phyloP scores from a whole-genome alignment of 2,888 invertebrate species.

The Saturnia japonica region DNA sequence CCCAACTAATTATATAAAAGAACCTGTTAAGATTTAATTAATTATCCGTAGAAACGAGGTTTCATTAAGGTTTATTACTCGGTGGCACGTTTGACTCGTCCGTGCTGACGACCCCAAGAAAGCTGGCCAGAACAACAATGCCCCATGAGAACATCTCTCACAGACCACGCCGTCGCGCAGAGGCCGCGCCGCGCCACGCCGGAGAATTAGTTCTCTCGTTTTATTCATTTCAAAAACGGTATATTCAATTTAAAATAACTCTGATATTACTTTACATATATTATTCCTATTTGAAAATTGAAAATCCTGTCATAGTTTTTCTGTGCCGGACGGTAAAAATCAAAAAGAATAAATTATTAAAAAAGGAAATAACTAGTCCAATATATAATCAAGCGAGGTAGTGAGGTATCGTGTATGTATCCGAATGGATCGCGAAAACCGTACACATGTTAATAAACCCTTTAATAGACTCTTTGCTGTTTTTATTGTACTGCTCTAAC shows the following conservation, averaged over 20 bases:
- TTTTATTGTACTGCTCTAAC: too few species aligned
- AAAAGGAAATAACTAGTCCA: too few species aligned
- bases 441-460: too few species aligned
- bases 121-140: neutral
- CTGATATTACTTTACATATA: neutral
- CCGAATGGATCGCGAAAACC: too few species aligned
- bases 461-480: too few species aligned
- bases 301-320: neutral
- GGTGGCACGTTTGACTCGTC: constrained; percentile 31
- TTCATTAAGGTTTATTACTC: constrained; percentile 59
- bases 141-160: neutral
- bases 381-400: too few species aligned
- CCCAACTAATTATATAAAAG: constrained; percentile 6
- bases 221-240: constrained; percentile 7
- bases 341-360: too few species aligned
- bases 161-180: neutral
- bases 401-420: too few species aligned
- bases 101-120: constrained; percentile 29
- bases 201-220: neutral
- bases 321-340: too few species aligned
- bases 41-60: constrained; percentile 70
- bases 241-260: neutral
- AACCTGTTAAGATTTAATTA: constrained; percentile 58
- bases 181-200: neutral
- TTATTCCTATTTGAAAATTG: neutral